Base-by-base conservation (phyloP, 2,113 vertebrate species). In the Cettia cetti region DNA sequence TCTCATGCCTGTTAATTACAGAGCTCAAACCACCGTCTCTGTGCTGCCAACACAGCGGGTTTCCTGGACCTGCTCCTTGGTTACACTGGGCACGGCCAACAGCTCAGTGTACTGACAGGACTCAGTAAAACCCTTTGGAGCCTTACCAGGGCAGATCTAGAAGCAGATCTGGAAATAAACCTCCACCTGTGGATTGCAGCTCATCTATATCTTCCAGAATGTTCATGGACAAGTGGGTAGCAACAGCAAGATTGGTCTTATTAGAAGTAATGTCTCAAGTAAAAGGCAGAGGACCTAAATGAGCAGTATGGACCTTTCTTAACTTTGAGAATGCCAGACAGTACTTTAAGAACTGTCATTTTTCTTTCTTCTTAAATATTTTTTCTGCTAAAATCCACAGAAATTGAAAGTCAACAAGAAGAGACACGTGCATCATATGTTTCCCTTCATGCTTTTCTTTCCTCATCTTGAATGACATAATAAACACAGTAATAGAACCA, bases 91-190 rank as follows among this genome's bases (percentile, higher is more conserved):
- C 39, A 49, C 1, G 53, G 69, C 53, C 13, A 2, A 1, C 15
- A 11, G 1, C 30, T 30, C 47, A 23, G 21, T 47, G 23, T 12
- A 23, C 31, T 18, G 63, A 9, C 3, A 4, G 42, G 13, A 2
- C 40, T 33, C 70, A 0, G 18, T 0, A 20, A 15, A 40, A 23
- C n/a, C 13, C 26, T 66, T 26, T 10, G 1, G 2, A 56, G 40
- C 17, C 33, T 11, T 47, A 13, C 37, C 21, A 14, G 16, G 33
- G 24, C 53, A 56, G 49, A 27, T 68, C 3, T 21, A 10, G 9
- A 1, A 15, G n/a, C 24, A n/a, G 13, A 8, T 44, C 53, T 74
- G 63, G 49, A 74, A 69, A 47, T 45, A 69, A 90, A 60, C 23
- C 22, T 85, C 23, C 70, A 23, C 53, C 35, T 65, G 27, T 22